Evolutionary conservation across 2,113 vertebrate genomes (phyloP).

Genomic region (Halichoeres trimaculatus): DNA sequence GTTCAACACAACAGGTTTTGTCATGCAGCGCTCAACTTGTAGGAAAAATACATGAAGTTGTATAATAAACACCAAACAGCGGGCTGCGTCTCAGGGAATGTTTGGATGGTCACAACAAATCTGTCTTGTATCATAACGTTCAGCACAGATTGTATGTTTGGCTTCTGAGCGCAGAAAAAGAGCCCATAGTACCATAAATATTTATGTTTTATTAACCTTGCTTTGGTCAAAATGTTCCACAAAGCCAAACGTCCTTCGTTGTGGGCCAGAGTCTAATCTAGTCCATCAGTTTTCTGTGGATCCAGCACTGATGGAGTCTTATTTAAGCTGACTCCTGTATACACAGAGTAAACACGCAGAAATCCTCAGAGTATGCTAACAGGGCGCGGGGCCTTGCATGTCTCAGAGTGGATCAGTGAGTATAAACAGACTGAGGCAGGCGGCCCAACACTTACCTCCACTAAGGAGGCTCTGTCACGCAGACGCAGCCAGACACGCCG

Average conservation of each 20-base stretch:
- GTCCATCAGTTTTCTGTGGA: conserved; percentile 76
- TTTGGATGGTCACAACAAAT: conserved; percentile 63
- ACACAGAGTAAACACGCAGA: conserved; percentile 81
- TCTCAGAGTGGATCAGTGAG: conserved; percentile 78
- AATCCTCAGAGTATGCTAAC: conserved; percentile 78
- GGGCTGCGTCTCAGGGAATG: conserved; percentile 38
- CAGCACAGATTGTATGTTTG: conserved; percentile 46
- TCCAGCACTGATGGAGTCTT: conserved; percentile 70
- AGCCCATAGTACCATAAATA: conserved; percentile 72
- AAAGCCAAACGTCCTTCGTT: conserved; percentile 67
- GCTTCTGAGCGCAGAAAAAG: conserved; percentile 59
- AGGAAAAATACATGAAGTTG: neutral
- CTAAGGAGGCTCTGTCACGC: conserved; percentile 81
- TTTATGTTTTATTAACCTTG: conserved; percentile 78
- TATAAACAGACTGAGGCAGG: conserved; percentile 83
- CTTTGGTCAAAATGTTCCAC: conserved; percentile 70
- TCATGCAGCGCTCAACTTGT: neutral
- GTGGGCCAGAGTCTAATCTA: conserved; percentile 75
- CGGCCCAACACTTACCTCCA: conserved; percentile 76
- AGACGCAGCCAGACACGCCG: conserved; percentile 71
- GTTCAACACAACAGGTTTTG: neutral
- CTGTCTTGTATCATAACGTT: conserved; percentile 68
- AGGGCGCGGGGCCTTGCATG: conserved; percentile 72
- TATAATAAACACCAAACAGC: conserved; percentile 34
- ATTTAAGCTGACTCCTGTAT: conserved; percentile 84